Conservation (phyloP, 1,140 invertebrate genomes). For the Macrobrachium nipponense region DNA sequence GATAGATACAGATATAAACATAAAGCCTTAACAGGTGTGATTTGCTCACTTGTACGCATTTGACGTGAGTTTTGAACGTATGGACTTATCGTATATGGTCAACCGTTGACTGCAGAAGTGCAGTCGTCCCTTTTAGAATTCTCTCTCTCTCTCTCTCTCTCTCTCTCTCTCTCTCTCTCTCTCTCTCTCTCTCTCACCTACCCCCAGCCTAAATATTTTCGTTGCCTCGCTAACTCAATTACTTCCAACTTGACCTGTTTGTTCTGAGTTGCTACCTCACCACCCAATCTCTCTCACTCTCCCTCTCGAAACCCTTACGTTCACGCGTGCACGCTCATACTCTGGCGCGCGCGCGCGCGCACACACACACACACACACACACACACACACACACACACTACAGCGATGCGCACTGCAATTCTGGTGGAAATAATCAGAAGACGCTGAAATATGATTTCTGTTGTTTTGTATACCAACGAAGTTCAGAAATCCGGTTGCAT, state of each 20-base stretch:
- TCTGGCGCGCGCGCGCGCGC: neutral
- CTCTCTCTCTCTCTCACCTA: constrained; percentile 35
- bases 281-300: constrained; percentile 40
- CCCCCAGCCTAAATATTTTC: constrained; percentile 55
- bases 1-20: neutral
- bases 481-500: too few species aligned
- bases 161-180: constrained; percentile 33
- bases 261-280: constrained; percentile 42
- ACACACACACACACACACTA: too few species aligned
- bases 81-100: too few species aligned
- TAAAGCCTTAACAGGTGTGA: neutral
- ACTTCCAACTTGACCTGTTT: constrained; percentile 56
- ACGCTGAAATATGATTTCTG: too few species aligned
- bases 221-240: constrained; percentile 42
- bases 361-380: too few species aligned
- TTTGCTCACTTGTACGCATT: neutral
- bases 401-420: too few species aligned
- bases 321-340: neutral
- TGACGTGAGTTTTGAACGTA: too few species aligned
- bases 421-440: too few species aligned
- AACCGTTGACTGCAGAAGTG: too few species aligned
- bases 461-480: too few species aligned
- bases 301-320: neutral
- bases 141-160: constrained; percentile 16
- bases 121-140: neutral